Evolutionary conservation across 2,797 vertebrate genomes (phyloP).

Genomic region (Percopsis omiscomaycus): DNA sequence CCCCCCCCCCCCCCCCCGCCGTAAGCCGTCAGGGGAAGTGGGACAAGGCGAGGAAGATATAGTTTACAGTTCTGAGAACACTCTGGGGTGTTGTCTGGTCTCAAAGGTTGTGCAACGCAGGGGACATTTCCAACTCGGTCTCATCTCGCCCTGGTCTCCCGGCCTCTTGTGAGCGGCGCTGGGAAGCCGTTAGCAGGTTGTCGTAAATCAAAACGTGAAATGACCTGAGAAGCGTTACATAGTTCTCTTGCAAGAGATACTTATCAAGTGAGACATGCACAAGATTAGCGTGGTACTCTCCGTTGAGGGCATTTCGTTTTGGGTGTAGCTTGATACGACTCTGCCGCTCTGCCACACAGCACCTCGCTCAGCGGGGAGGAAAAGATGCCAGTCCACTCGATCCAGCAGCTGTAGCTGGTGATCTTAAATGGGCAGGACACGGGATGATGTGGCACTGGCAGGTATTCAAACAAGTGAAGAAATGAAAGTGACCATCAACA

Average conservation of each 20-base stretch:
- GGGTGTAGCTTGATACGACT: conserved; percentile 60
- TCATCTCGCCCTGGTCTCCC: conserved; percentile 49
- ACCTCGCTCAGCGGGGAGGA: not conserved
- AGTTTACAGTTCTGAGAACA: conserved; percentile 73
- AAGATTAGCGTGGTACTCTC: conserved; percentile 52
- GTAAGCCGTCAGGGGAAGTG: conserved; percentile 59
- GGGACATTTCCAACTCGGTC: conserved; percentile 67
- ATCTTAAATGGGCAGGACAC: conserved; percentile 15
- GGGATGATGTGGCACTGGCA: conserved; percentile 16
- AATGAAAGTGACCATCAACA: conserved; percentile 63
- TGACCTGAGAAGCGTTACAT: conserved; percentile 64
- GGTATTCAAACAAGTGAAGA: conserved; percentile 35
- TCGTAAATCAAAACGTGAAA: conserved; percentile 70
- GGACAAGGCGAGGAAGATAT: conserved; percentile 57
- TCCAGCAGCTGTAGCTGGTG: conserved; percentile 3
- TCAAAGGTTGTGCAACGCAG: conserved; percentile 65
- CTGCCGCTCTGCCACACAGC: conserved; percentile 5
- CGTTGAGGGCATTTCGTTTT: conserved; percentile 66
- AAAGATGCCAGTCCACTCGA: conserved; percentile 20
- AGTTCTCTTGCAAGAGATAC: conserved; percentile 60
- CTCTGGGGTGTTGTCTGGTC: conserved; percentile 31
- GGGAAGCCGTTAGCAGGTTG: conserved; percentile 64
- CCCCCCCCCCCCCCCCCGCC: conserved; percentile 9
- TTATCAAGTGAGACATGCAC: conserved; percentile 55
- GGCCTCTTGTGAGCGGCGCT: conserved; percentile 51